These are phyloP conservation scores for Corydoras sp. DNA, from an alignment of 2,113 vertebrate genomes.

Conservation along the genomic window DNA sequence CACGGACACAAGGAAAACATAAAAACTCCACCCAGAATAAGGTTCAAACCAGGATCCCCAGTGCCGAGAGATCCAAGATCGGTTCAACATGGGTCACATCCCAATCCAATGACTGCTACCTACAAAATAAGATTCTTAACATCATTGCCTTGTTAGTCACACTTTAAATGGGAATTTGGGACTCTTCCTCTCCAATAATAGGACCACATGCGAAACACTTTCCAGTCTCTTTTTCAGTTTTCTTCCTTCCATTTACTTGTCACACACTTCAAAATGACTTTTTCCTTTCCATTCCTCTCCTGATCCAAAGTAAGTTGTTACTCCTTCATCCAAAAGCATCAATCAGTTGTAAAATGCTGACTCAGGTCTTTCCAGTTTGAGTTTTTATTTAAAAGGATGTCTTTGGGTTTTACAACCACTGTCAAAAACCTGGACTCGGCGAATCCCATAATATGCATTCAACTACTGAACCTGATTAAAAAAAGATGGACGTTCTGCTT, in stretches of 20 bases:
- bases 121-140: not conserved
- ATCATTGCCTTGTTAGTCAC: not conserved
- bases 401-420: conserved; percentile 4
- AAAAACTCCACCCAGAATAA: no score
- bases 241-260: conserved; percentile 7
- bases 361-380: conserved; percentile 16
- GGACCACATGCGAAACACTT: not conserved
- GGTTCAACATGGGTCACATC: not conserved
- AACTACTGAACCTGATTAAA: no score
- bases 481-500: no score
- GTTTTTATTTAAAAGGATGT: not conserved
- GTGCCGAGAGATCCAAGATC: no score
- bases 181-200: not conserved
- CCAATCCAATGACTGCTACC: not conserved
- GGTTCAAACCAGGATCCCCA: no score
- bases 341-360: conserved; percentile 30
- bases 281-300: conserved; percentile 16
- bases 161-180: not conserved
- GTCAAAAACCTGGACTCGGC: no score
- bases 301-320: conserved; percentile 7
- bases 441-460: no score
- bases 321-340: conserved; percentile 25
- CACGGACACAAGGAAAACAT: not conserved
- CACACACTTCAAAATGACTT: conserved; percentile 26
- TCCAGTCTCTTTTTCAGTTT: not conserved